These are phyloP conservation scores for Drosophila pegasa DNA, from an alignment of 2,888 invertebrate genomes.

Conservation along the genomic window DNA sequence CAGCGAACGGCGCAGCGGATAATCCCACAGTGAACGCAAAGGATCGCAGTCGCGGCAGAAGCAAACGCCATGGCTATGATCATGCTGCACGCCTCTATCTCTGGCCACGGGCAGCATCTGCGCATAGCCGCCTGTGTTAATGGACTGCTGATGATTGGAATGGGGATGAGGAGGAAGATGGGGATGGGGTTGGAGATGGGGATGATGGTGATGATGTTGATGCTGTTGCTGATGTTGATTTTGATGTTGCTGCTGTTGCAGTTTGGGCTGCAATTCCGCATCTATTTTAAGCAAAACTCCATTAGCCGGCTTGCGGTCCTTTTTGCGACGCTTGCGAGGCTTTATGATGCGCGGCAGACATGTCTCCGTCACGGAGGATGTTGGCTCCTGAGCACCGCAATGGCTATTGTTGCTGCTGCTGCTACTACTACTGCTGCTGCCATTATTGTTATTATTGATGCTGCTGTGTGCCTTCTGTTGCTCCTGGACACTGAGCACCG, in stretches of 20 bases:
- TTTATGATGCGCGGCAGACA: constrained; percentile 95
- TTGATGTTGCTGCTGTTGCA: constrained; percentile 30
- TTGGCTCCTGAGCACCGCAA: constrained; percentile 22
- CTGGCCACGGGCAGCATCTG: constrained; percentile 36
- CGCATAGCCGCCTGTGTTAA: constrained; percentile 15
- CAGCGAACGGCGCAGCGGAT: constrained; percentile 83
- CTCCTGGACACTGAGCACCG: constrained; percentile 61
- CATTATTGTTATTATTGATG: constrained; percentile 2
- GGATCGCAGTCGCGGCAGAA: constrained; percentile 83
- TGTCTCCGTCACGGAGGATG: constrained; percentile 86
- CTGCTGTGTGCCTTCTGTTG: constrained; percentile 27
- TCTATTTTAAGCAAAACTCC: constrained; percentile 82
- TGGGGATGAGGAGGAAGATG: background rate
- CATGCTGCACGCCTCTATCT: constrained; percentile 54
- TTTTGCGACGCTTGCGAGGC: constrained; percentile 94
- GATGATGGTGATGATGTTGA: background rate
- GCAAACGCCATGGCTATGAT: constrained; percentile 75
- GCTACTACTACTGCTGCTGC: background rate
- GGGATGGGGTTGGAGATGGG: background rate
- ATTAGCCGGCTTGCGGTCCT: constrained; percentile 91
- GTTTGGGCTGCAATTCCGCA: constrained; percentile 58
- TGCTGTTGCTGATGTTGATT: constrained; percentile 20
- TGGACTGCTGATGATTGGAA: constrained; percentile 1
- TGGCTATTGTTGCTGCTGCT: constrained; percentile 13
- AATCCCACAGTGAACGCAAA: constrained; percentile 84